Conservation (phyloP, 1,140 invertebrate genomes). For the Lithobius niger region DNA sequence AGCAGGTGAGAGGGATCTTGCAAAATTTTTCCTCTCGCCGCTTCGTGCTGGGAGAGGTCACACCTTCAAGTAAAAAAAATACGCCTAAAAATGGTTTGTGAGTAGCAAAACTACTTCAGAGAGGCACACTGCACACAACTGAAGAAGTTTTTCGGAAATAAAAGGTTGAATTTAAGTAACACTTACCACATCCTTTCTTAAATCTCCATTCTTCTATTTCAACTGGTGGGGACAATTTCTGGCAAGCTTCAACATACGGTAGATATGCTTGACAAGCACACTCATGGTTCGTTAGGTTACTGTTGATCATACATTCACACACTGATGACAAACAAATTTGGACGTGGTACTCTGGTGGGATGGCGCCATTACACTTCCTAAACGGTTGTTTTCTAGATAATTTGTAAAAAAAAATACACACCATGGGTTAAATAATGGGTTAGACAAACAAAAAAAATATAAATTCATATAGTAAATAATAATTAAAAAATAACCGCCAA, state of each 20-base stretch:
- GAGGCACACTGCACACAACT: too few relatives aligned
- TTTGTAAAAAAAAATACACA: constrained; percentile 14
- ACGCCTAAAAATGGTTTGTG: too few relatives aligned
- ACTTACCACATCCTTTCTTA: constrained; percentile 50
- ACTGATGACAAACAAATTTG: constrained; percentile 55
- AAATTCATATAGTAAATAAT: background rate
- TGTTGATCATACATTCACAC: constrained; percentile 45
- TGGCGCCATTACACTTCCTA: constrained; percentile 38
- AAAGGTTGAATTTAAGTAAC: too few relatives aligned
- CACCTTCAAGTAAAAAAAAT: too few relatives aligned
- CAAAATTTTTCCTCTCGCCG: too few relatives aligned
- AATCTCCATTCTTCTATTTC: constrained; percentile 55
- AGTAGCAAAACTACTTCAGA: too few relatives aligned
- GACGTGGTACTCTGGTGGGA: constrained; percentile 50
- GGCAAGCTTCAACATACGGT: constrained; percentile 53
- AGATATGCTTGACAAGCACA: constrained; percentile 55
- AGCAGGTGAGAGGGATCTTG: too few relatives aligned
- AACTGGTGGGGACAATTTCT: constrained; percentile 42
- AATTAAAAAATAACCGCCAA: background rate
- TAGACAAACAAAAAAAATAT: background rate
- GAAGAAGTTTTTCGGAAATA: too few relatives aligned
- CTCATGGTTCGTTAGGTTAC: constrained; percentile 26
- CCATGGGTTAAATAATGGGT: background rate
- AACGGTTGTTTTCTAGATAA: constrained; percentile 43
- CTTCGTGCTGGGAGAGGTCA: too few relatives aligned